Evolutionary conservation across 2,888 invertebrate genomes (phyloP).

Genomic region (Metalampra italica): DNA sequence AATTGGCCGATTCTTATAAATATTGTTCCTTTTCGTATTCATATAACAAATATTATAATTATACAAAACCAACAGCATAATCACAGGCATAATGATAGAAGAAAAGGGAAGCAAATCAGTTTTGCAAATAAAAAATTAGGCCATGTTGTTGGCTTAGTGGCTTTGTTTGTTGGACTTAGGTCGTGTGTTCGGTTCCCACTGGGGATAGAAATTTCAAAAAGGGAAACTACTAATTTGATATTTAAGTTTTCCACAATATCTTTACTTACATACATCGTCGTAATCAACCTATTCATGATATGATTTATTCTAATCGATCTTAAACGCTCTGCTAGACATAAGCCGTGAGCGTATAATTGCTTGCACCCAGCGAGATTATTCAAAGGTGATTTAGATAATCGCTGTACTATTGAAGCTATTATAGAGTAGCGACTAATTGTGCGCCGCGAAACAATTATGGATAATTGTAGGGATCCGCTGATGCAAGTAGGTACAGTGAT

Average conservation of each 20-base stretch:
- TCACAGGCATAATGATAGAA: too few relatives aligned
- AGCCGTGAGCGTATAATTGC: constrained; percentile 41
- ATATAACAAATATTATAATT: too few relatives aligned
- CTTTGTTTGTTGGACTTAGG: too few relatives aligned
- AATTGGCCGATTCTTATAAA: too few relatives aligned
- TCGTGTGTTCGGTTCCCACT: not conserved
- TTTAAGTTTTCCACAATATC: not conserved
- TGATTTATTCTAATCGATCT: constrained; percentile 38
- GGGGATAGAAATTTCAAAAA: not conserved
- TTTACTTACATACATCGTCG: not conserved
- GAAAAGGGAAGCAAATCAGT: too few relatives aligned
- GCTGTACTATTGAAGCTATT: constrained; percentile 9
- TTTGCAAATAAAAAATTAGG: too few relatives aligned
- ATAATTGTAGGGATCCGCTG: not conserved
- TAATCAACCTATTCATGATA: constrained; percentile 18
- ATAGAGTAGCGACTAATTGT: constrained; percentile 3
- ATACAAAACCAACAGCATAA: too few relatives aligned
- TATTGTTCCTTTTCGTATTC: too few relatives aligned
- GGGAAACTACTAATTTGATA: too few relatives aligned
- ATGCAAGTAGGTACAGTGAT: too few relatives aligned
- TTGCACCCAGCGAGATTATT: constrained; percentile 40
- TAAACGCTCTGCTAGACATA: constrained; percentile 32
- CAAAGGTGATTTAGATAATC: constrained; percentile 46
- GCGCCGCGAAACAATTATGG: not conserved
- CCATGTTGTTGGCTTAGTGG: too few relatives aligned